Evolutionary conservation across 2,113 vertebrate species (phyloP).

Genomic region (Anolis sagrei): DNA sequence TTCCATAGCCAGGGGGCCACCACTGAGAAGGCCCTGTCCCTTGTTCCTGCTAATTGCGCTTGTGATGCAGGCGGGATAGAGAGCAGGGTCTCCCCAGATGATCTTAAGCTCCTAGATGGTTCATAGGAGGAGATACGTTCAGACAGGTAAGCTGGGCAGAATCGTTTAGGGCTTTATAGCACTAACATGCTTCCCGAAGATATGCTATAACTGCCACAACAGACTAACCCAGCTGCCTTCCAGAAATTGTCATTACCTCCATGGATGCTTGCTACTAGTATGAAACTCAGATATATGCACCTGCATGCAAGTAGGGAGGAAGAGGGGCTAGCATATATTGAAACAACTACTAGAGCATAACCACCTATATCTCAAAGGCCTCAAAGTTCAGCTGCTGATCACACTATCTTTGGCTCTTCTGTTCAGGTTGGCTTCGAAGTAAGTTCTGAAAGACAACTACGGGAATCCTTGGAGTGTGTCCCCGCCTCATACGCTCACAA

Average conservation of each 20-base stretch:
- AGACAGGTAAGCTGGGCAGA: too few species aligned
- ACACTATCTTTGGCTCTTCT: neutral
- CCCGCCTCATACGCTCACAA: too few species aligned
- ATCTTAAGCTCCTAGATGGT: too few species aligned
- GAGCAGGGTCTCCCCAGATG: too few species aligned
- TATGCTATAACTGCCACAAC: neutral
- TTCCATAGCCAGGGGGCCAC: too few species aligned
- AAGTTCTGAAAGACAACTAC: neutral
- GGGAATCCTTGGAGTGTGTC: neutral
- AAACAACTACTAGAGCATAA: neutral
- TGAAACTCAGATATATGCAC: neutral
- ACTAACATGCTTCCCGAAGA: neutral
- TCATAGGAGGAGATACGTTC: too few species aligned
- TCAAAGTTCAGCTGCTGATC: neutral
- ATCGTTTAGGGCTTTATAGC: too few species aligned
- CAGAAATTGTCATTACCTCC: neutral
- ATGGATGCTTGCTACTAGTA: neutral
- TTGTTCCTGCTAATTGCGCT: too few species aligned
- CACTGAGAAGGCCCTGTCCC: too few species aligned
- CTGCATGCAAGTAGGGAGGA: neutral
- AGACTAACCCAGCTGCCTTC: neutral
- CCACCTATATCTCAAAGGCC: constrained; percentile 1
- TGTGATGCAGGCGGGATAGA: too few species aligned
- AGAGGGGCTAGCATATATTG: neutral
- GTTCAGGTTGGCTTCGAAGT: neutral